A percentile compares a stretch with the other conserved stretches of the same genome.
These are phyloP conservation scores for Cervus canadensis DNA, from an alignment of 2,113 vertebrate genomes.

Conservation along the genomic window DNA sequence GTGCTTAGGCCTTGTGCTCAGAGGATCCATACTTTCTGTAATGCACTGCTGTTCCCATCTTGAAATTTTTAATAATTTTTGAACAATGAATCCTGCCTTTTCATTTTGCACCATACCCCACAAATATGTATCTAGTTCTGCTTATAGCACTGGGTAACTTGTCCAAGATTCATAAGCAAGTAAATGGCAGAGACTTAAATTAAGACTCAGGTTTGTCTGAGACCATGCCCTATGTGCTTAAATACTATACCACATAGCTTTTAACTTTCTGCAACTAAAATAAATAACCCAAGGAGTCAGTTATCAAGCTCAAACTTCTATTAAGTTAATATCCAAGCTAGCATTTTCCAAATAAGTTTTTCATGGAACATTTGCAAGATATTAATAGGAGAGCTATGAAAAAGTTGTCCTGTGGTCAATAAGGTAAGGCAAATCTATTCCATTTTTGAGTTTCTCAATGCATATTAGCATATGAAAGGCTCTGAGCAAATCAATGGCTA, in stretches of 20 bases:
- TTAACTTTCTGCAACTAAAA: not conserved
- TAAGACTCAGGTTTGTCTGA: not conserved
- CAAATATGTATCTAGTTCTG: not conserved
- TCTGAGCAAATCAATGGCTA: not conserved
- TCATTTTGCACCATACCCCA: not conserved
- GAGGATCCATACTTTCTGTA: not conserved
- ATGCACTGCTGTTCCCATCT: not conserved
- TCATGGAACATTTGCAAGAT: not conserved
- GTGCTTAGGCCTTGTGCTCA: not conserved
- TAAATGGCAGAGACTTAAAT: slow-evolving; percentile 4
- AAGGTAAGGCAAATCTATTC: not conserved
- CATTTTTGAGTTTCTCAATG: not conserved
- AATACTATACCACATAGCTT: not conserved
- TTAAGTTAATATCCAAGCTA: slow-evolving; percentile 12
- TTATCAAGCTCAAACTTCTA: not conserved
- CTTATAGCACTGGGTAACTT: not conserved
- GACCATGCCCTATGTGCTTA: not conserved
- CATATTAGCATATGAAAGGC: not conserved
- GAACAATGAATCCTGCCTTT: not conserved
- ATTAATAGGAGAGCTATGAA: not conserved
- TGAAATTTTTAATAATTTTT: slow-evolving; percentile 17
- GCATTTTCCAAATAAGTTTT: not conserved
- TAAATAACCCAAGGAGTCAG: not conserved
- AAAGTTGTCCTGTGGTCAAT: not conserved
- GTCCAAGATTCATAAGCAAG: not conserved